Conservation (phyloP, 1,140 invertebrate species). For the Leucophenga varia region DNA sequence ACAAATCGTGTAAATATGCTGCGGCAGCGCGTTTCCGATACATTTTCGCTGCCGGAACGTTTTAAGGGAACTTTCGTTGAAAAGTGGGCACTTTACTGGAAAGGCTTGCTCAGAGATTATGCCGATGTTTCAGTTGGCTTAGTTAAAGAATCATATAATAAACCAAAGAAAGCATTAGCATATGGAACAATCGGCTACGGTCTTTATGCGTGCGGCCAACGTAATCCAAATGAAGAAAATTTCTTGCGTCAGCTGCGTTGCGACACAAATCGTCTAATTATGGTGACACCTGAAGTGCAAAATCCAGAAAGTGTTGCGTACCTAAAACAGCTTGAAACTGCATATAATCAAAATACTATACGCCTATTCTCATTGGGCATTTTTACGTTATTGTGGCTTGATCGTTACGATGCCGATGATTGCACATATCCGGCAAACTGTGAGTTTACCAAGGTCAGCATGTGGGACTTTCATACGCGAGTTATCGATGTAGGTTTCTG, state of each 20-base stretch:
- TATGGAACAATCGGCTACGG: slow-evolving; percentile 30
- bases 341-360: slow-evolving; percentile 68
- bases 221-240: slow-evolving; percentile 34
- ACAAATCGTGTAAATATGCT: slow-evolving; percentile 28
- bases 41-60: slow-evolving; percentile 55
- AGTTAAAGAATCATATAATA: slow-evolving; percentile 60
- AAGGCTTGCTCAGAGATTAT: slow-evolving; percentile 64
- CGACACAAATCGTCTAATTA: slow-evolving; percentile 63
- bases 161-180: slow-evolving; percentile 60
- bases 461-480: slow-evolving; percentile 63
- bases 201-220: slow-evolving; percentile 23
- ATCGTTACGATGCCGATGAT: slow-evolving; percentile 67
- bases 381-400: slow-evolving; percentile 73
- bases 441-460: slow-evolving; percentile 67
- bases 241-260: slow-evolving; percentile 30
- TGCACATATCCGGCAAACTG: slow-evolving; percentile 73
- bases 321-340: slow-evolving; percentile 64
- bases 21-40: slow-evolving; percentile 25
- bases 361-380: slow-evolving; percentile 68
- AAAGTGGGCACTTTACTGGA: slow-evolving; percentile 67
- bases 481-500: slow-evolving; percentile 79
- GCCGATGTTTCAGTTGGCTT: slow-evolving; percentile 62
- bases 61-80: slow-evolving; percentile 66
- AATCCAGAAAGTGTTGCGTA: slow-evolving; percentile 69
- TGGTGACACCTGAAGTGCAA: slow-evolving; percentile 65